phyloP scores from a whole-genome alignment of 53 echinoderm and acorn worm genomes.

The Luidia sarsii region DNA sequence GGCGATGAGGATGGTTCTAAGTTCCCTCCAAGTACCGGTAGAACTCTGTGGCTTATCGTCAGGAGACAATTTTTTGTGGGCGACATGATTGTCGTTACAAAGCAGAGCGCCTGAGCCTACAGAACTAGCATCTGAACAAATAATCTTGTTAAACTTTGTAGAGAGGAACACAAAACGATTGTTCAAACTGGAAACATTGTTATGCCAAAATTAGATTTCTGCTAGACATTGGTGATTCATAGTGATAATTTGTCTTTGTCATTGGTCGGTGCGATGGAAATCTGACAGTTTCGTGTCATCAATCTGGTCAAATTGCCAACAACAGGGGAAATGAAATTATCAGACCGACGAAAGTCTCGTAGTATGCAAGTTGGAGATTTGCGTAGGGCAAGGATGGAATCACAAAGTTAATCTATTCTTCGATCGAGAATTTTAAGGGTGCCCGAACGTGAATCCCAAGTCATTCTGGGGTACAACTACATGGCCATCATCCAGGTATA shows the following conservation, averaged over 20 bases:
- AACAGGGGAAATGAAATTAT: neutral
- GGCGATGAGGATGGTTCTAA: neutral
- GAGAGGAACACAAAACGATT: too few species aligned
- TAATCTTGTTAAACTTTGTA: too few species aligned
- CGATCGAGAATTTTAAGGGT: neutral
- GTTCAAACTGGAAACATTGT: too few species aligned
- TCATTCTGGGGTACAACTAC: neutral
- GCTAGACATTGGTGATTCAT: neutral
- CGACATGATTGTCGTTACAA: neutral
- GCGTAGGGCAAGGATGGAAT: neutral
- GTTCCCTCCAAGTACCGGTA: slow-evolving; percentile 37
- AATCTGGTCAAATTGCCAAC: too few species aligned
- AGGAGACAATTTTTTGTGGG: slow-evolving; percentile 43
- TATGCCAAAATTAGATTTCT: neutral
- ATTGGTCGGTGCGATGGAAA: neutral
- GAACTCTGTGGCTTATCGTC: too few species aligned
- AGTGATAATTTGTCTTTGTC: neutral
- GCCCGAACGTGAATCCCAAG: neutral
- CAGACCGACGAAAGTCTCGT: neutral
- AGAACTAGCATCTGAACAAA: slow-evolving; percentile 33
- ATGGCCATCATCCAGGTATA: neutral
- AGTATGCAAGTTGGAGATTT: neutral
- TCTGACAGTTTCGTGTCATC: neutral
- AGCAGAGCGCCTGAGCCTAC: neutral
- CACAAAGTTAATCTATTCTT: neutral